These are phyloP conservation scores for Ophion slaviceki DNA, from an alignment of 2,888 invertebrate species.

Conservation along the genomic window DNA sequence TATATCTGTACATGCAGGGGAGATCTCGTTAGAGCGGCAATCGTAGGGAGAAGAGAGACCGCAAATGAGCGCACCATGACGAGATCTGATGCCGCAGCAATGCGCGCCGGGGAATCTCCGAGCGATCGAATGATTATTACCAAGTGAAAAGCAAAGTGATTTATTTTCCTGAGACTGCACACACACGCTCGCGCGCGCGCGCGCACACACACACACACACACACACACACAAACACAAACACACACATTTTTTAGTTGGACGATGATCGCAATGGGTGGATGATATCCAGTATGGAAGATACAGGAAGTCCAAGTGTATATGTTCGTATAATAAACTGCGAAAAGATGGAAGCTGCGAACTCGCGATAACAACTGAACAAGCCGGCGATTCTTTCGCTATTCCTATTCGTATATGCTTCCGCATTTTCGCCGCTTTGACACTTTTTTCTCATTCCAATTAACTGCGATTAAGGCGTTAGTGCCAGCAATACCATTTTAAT, in stretches of 20 bases:
- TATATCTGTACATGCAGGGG: constrained; percentile 16
- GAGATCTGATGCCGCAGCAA: constrained; percentile 50
- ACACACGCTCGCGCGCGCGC: neutral
- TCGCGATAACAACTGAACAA: constrained; percentile 35
- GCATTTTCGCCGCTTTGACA: constrained; percentile 30
- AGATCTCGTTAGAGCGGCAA: constrained; percentile 45
- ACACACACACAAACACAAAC: neutral
- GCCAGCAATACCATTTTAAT: no score
- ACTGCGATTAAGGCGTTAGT: neutral
- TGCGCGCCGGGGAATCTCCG: constrained; percentile 29
- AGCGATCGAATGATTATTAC: constrained; percentile 61
- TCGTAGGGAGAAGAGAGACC: constrained; percentile 27
- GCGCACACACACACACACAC: neutral
- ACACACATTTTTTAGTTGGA: neutral
- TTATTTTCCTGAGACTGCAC: constrained; percentile 39
- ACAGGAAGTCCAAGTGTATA: constrained; percentile 48
- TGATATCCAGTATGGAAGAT: constrained; percentile 37
- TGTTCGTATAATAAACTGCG: constrained; percentile 32
- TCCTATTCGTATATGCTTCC: constrained; percentile 18
- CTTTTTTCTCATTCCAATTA: neutral
- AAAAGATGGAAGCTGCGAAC: constrained; percentile 42
- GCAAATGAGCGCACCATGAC: constrained; percentile 49
- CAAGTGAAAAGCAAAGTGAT: constrained; percentile 57
- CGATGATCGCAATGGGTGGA: constrained; percentile 38
- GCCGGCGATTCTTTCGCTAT: constrained; percentile 15